These are phyloP conservation scores for Steatornis caripensis DNA, from an alignment of 2,113 vertebrate species.

Conservation along the genomic window DNA sequence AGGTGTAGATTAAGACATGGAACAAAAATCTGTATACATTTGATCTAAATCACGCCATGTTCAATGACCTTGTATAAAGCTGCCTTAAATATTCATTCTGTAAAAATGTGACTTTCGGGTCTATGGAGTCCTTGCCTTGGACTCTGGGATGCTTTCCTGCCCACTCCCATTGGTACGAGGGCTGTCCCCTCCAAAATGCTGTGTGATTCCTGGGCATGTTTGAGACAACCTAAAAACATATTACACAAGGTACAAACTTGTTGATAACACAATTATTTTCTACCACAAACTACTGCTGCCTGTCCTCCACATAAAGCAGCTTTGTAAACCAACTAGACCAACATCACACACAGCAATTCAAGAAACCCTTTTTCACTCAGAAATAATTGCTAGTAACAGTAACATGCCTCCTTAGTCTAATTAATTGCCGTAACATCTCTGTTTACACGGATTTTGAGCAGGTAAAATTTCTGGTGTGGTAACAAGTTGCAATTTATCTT, in stretches of 20 bases:
- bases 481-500: neutral
- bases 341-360: rapidly evolving
- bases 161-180: neutral
- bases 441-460: neutral
- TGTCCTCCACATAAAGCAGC: neutral
- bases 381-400: neutral
- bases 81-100: neutral
- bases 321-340: neutral
- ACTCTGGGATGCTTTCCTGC: neutral
- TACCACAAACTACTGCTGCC: neutral
- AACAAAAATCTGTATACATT: neutral
- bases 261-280: neutral
- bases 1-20: neutral
- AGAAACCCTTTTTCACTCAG: neutral
- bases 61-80: neutral
- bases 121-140: neutral
- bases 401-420: neutral
- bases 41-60: neutral
- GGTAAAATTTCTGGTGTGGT: neutral
- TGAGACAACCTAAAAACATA: neutral
- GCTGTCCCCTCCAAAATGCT: rapidly evolving
- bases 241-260: neutral
- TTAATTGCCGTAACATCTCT: neutral
- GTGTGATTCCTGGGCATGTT: no score
- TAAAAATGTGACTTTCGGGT: neutral